phyloP scores from a whole-genome alignment of 2,888 invertebrate species.

The Tortrix viridana region DNA sequence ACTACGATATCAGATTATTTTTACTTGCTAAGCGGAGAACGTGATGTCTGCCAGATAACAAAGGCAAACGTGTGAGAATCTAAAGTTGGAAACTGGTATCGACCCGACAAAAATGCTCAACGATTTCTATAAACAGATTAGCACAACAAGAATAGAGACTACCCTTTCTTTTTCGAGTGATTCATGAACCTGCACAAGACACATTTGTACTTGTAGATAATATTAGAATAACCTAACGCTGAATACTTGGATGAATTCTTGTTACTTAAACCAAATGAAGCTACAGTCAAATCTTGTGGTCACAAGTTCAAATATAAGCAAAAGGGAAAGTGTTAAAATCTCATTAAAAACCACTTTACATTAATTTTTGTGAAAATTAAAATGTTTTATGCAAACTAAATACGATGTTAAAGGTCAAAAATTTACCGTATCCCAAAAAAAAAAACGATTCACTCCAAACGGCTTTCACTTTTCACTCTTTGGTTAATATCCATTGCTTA shows the following conservation, averaged over 20 bases:
- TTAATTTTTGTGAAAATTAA: slow-evolving; percentile 17
- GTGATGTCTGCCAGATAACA: slow-evolving; percentile 8
- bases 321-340: slow-evolving; percentile 9
- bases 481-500: slow-evolving; percentile 77
- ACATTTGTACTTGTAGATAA: too few relatives aligned
- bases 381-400: slow-evolving; percentile 19
- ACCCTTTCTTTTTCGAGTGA: too few relatives aligned
- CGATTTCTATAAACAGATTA: neutral
- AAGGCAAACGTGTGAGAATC: neutral
- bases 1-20: slow-evolving; percentile 19
- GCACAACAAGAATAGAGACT: neutral
- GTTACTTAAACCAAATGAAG: too few relatives aligned
- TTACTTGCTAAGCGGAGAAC: slow-evolving; percentile 1
- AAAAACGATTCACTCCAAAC: slow-evolving; percentile 36
- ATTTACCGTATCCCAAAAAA: slow-evolving; percentile 9
- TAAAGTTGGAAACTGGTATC: neutral
- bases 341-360: slow-evolving; percentile 21
- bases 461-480: slow-evolving; percentile 51
- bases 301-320: neutral
- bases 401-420: slow-evolving; percentile 16
- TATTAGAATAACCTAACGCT: too few relatives aligned
- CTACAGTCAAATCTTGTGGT: too few relatives aligned
- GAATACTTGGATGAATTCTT: too few relatives aligned
- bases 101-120: neutral
- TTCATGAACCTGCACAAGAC: too few relatives aligned